phyloP scores from a whole-genome alignment of 2,888 invertebrate genomes.

The Hypomecis atomaria region DNA sequence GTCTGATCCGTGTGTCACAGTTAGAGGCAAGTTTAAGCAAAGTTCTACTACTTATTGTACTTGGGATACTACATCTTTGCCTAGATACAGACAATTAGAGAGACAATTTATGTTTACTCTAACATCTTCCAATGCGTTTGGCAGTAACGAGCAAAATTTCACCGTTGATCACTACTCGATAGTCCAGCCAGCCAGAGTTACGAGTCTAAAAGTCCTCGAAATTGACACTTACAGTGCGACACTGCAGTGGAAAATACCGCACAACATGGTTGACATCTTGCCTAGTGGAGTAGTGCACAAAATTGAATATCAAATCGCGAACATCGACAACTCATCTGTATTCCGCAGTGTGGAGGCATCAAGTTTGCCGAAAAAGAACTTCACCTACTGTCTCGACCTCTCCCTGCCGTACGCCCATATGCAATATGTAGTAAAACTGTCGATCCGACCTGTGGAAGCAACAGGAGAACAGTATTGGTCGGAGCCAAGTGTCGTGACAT shows the following conservation, averaged over 20 bases:
- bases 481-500: slow-evolving; percentile 83
- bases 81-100: slow-evolving; percentile 74
- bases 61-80: slow-evolving; percentile 59
- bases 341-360: slow-evolving; percentile 71
- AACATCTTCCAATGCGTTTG: slow-evolving; percentile 86
- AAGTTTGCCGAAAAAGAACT: slow-evolving; percentile 62
- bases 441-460: slow-evolving; percentile 84
- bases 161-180: slow-evolving; percentile 84
- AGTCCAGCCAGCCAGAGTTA: slow-evolving; percentile 69
- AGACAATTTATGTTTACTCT: slow-evolving; percentile 84
- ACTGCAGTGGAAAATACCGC: slow-evolving; percentile 67
- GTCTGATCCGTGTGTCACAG: slow-evolving; percentile 42
- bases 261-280: slow-evolving; percentile 66
- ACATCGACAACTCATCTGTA: slow-evolving; percentile 68
- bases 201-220: slow-evolving; percentile 53
- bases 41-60: slow-evolving; percentile 50
- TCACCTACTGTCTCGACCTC: slow-evolving; percentile 72
- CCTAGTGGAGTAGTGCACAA: slow-evolving; percentile 67
- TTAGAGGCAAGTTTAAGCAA: no score
- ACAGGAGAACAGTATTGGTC: slow-evolving; percentile 88
- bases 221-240: slow-evolving; percentile 65
- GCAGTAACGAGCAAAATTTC: slow-evolving; percentile 76
- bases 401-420: slow-evolving; percentile 87
- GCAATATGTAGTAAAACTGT: slow-evolving; percentile 89
- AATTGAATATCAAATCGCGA: slow-evolving; percentile 76